Conservation (phyloP, 2,888 invertebrate genomes). For the Hirtodrosophila trivittata region DNA sequence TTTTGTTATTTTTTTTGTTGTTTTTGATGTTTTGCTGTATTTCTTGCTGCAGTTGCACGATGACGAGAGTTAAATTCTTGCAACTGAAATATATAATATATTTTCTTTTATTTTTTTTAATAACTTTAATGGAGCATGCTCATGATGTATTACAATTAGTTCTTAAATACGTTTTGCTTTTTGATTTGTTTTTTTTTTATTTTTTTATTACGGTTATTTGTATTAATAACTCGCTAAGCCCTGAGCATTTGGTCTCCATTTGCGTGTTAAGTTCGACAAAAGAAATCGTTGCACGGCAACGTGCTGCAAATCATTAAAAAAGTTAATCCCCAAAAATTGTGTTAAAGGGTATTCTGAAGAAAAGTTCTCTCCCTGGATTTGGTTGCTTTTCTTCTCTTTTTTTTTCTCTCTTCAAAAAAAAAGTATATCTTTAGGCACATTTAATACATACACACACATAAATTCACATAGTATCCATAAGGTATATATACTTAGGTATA, state of each 20-base stretch:
- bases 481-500: slow-evolving; percentile 27
- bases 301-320: slow-evolving; percentile 43
- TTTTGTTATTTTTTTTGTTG: slow-evolving; percentile 27
- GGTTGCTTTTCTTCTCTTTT: neutral
- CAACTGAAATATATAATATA: slow-evolving; percentile 55
- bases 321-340: slow-evolving; percentile 67
- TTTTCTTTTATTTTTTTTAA: too few species aligned
- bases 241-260: slow-evolving; percentile 82
- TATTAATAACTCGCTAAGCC: slow-evolving; percentile 74
- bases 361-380: slow-evolving; percentile 27
- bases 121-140: slow-evolving; percentile 73
- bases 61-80: slow-evolving; percentile 43
- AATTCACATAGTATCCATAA: slow-evolving; percentile 45
- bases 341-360: slow-evolving; percentile 39
- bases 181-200: slow-evolving; percentile 32
- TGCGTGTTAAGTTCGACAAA: slow-evolving; percentile 76
- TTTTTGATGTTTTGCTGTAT: slow-evolving; percentile 8
- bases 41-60: slow-evolving; percentile 25
- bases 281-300: slow-evolving; percentile 52
- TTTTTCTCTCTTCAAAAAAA: slow-evolving; percentile 12
- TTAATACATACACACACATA: slow-evolving; percentile 75
- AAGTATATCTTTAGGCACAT: slow-evolving; percentile 80
- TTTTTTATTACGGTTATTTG: slow-evolving; percentile 18
- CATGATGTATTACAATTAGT: slow-evolving; percentile 72
- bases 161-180: slow-evolving; percentile 55